phyloP scores from a whole-genome alignment of 2,113 vertebrate genomes.

The Irena cyanogastra region DNA sequence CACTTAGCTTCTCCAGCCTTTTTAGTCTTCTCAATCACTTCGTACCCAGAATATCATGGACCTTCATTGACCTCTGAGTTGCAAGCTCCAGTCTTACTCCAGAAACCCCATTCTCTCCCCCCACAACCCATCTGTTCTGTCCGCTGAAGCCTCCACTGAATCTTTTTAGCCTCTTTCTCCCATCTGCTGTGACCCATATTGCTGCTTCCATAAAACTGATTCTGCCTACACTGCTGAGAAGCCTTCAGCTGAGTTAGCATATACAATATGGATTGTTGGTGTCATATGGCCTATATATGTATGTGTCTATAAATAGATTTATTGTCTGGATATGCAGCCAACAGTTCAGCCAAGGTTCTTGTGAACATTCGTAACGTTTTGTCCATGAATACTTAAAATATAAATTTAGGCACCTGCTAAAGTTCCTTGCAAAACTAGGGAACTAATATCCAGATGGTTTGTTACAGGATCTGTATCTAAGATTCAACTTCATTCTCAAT shows the following conservation, averaged over 20 bases:
- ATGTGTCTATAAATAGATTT: slow-evolving; percentile 48
- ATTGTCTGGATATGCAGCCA: slow-evolving; percentile 28
- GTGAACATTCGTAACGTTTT: slow-evolving; percentile 1
- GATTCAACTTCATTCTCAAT: slow-evolving; percentile 7
- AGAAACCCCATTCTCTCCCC: slow-evolving; percentile 45
- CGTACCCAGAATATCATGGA: slow-evolving; percentile 13
- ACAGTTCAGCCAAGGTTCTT: background rate
- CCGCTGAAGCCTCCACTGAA: slow-evolving; percentile 48
- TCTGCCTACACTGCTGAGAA: slow-evolving; percentile 56
- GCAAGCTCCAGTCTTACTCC: slow-evolving; percentile 28
- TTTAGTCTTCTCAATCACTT: background rate
- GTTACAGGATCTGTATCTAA: background rate
- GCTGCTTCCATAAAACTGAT: slow-evolving; percentile 52
- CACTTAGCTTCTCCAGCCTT: background rate
- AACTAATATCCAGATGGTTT: slow-evolving; percentile 32
- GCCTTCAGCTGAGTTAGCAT: slow-evolving; percentile 56
- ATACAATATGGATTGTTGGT: slow-evolving; percentile 57
- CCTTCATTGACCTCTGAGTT: slow-evolving; percentile 16
- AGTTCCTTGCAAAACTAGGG: background rate
- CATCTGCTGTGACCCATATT: slow-evolving; percentile 68
- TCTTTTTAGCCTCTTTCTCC: slow-evolving; percentile 61
- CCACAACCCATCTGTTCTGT: slow-evolving; percentile 58
- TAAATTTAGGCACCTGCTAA: background rate
- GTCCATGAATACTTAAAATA: background rate
- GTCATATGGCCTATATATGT: slow-evolving; percentile 53